Evolutionary conservation across 37 sponge, comb jelly and placozoan species (phyloP).

Genomic region (Haliclona indistincta): DNA sequence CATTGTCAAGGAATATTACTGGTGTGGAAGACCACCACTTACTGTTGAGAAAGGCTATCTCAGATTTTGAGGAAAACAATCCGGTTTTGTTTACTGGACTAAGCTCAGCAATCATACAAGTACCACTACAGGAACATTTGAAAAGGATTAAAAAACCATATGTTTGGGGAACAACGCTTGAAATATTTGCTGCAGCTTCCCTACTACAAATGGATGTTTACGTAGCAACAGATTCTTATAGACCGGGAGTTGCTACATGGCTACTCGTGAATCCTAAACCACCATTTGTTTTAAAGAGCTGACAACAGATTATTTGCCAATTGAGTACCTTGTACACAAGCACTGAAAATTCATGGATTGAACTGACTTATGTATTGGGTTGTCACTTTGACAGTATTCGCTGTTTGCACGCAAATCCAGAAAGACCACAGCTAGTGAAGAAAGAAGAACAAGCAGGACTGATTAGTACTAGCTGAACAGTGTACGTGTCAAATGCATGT

Average conservation of each 20-base stretch:
- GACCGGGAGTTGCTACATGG: slow-evolving; percentile 4
- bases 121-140: background rate
- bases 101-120: background rate
- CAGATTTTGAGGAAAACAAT: slow-evolving; percentile 1
- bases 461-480: too few relatives aligned
- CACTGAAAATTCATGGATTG: too few relatives aligned
- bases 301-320: too few relatives aligned
- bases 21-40: slow-evolving; percentile 13
- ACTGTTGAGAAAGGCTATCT: slow-evolving; percentile 1
- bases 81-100: background rate
- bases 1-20: background rate
- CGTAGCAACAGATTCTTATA: slow-evolving; percentile 17
- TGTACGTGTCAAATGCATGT: too few relatives aligned
- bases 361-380: too few relatives aligned
- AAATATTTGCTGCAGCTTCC: slow-evolving; percentile 7
- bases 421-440: too few relatives aligned
- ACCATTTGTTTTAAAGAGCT: too few relatives aligned
- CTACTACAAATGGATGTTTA: slow-evolving; percentile 10
- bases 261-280: too few relatives aligned
- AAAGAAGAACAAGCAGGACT: too few relatives aligned
- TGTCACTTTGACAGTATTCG: too few relatives aligned
- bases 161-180: slow-evolving; percentile 10
- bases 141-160: slow-evolving; percentile 8
- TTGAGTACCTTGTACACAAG: too few relatives aligned
- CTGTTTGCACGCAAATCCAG: too few relatives aligned